Evolutionary conservation across 2,113 vertebrate species (phyloP).

Genomic region (Pelecanus crispus): DNA sequence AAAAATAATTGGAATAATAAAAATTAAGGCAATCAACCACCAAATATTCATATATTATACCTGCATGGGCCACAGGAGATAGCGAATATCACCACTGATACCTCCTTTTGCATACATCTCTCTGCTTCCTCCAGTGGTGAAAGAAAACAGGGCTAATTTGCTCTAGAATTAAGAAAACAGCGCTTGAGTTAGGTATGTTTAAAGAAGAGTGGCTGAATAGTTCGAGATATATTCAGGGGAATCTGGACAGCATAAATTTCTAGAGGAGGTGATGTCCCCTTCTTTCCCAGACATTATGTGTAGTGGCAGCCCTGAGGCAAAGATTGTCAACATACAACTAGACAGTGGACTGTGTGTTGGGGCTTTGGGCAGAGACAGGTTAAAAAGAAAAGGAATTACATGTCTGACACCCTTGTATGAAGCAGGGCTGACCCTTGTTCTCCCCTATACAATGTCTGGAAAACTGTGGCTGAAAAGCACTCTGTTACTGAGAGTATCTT

Average conservation of each 20-base stretch:
- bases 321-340: background rate
- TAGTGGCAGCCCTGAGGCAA: background rate
- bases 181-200: background rate
- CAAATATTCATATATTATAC: constrained; percentile 13
- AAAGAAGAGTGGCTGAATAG: background rate
- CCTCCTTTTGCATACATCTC: constrained; percentile 37
- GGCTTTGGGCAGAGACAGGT: background rate
- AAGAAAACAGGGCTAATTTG: constrained; percentile 71
- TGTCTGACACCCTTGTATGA: background rate
- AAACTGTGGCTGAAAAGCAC: background rate
- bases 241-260: background rate
- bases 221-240: background rate
- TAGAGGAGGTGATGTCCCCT: background rate
- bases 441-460: background rate
- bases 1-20: background rate
- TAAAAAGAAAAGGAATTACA: background rate
- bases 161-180: constrained; percentile 31
- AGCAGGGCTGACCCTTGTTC: background rate
- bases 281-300: background rate
- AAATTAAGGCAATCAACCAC: background rate
- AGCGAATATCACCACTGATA: constrained; percentile 54
- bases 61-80: constrained; percentile 76
- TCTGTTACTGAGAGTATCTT: background rate
- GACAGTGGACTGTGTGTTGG: background rate
- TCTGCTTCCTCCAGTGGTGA: constrained; percentile 65